These are phyloP conservation scores for Ciconia maguari DNA, from an alignment of 2,113 vertebrate genomes.

Conservation along the genomic window DNA sequence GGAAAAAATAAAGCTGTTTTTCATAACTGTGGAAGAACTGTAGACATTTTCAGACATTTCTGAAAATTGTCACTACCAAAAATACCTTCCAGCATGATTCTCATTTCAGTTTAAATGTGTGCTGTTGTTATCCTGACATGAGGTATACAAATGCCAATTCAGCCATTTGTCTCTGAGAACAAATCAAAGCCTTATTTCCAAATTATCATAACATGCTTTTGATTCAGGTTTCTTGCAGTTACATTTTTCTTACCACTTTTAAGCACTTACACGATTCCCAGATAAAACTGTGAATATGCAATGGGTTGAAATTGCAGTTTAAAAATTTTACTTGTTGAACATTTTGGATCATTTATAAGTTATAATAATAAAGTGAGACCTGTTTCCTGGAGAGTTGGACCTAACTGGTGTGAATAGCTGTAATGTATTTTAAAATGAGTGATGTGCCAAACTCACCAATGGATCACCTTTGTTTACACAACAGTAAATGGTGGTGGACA, in stretches of 20 bases:
- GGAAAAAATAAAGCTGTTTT: neutral
- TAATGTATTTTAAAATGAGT: neutral
- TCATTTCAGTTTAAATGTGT: neutral
- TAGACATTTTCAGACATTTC: neutral
- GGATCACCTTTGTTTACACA: neutral
- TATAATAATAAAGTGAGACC: neutral
- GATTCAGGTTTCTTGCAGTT: neutral
- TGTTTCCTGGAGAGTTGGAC: neutral
- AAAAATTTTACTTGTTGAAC: neutral
- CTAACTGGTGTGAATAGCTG: neutral
- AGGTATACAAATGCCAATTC: neutral
- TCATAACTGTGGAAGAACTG: neutral
- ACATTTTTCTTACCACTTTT: neutral
- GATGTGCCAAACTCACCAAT: neutral
- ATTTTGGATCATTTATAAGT: neutral
- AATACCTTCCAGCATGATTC: neutral
- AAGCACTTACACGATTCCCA: rapidly evolving
- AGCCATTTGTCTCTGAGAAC: neutral
- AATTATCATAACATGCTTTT: neutral
- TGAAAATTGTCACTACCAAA: neutral
- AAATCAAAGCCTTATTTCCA: neutral
- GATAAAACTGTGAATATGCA: neutral
- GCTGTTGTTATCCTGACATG: neutral
- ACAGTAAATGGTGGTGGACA: neutral
- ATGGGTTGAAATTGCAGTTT: neutral